These are phyloP conservation scores for Myiotriccus ornatus DNA, from an alignment of 2,797 vertebrate genomes.

Conservation along the genomic window DNA sequence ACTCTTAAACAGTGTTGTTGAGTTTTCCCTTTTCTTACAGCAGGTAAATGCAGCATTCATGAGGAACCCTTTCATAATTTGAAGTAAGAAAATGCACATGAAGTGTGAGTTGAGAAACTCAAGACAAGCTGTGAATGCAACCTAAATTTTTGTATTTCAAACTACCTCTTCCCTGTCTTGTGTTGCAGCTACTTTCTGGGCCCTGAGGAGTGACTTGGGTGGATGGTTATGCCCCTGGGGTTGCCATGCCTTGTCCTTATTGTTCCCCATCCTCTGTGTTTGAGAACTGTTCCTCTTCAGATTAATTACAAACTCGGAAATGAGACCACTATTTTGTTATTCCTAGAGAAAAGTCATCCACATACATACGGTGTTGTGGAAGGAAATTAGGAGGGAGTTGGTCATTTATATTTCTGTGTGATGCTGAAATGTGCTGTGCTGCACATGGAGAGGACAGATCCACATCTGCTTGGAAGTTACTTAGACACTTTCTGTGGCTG, in stretches of 20 bases:
- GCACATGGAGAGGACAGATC: not conserved
- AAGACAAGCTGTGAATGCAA: not conserved
- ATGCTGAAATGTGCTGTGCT: not conserved
- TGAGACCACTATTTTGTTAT: not conserved
- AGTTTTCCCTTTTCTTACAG: not conserved
- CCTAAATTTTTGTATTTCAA: not conserved
- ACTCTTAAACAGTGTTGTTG: not conserved
- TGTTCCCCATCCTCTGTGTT: not conserved
- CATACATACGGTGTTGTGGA: accelerated
- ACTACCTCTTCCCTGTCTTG: not conserved
- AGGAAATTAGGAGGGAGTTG: not conserved
- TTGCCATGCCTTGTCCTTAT: accelerated
- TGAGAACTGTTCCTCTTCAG: not conserved
- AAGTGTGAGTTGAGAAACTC: not conserved
- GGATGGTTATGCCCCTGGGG: not conserved
- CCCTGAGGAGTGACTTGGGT: not conserved
- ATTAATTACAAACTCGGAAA: not conserved
- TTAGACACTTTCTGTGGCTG: not conserved
- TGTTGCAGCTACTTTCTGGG: not conserved
- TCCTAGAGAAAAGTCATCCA: not conserved
- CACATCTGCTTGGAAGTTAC: accelerated
- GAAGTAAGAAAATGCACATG: not conserved
- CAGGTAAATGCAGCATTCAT: not conserved
- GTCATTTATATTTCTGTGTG: not conserved
- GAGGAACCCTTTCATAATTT: not conserved